Evolutionary conservation across 2,797 vertebrate species (phyloP), one percentile per base, ranked within the genome.

Genomic region (Siniperca scherzeri): DNA sequence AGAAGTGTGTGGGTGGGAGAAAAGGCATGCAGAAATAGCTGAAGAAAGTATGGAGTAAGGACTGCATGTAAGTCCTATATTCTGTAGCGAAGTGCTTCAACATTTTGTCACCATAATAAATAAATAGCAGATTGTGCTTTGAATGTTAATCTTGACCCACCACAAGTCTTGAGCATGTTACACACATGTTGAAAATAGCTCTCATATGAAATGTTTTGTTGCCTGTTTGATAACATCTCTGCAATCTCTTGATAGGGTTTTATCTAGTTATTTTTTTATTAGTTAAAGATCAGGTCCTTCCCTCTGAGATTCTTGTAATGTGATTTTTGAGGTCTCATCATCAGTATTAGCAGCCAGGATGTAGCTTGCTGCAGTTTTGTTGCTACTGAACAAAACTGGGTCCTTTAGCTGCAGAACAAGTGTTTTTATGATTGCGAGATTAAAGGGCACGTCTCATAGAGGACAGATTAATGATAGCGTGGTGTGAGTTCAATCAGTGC

Each of bases 401-500:
- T 77, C 70, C 74, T 83, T 78, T 66, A 70, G 68, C 70, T 72
- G 60, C 80, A 68, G 50, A 82, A 79, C 78, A 91, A 88, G 81
- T 87, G 83, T 74, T 91, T 91, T 91, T 92, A 92, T 92, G 88
- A 89, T 83, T 73, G 74, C 5, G 65, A 86, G 91, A 92, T 87
- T 78, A 93, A 92, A 94, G 90, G 83, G 82, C 91, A 91, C 4
- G 4, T 66, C 50, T 66, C 57, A 77, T 46, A 56, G 59, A 86
- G 84, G 75, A 78, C 74, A 87, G 77, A 83, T 85, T 74, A 76
- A 82, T 85, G 87, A 87, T 89, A 91, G 74, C 22, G 55, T 71
- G 87, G 57, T 73, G 67, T 80, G 88, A 91, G 76, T 92, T 90
- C 88, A 89, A 72, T 82, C 74, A 44, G 66, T 80, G 80, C 76